A percentile compares a stretch with the other conserved stretches of the same genome.
Evolutionary conservation across 2,113 vertebrate species (phyloP).

Genomic region (Anoura caudifer): DNA sequence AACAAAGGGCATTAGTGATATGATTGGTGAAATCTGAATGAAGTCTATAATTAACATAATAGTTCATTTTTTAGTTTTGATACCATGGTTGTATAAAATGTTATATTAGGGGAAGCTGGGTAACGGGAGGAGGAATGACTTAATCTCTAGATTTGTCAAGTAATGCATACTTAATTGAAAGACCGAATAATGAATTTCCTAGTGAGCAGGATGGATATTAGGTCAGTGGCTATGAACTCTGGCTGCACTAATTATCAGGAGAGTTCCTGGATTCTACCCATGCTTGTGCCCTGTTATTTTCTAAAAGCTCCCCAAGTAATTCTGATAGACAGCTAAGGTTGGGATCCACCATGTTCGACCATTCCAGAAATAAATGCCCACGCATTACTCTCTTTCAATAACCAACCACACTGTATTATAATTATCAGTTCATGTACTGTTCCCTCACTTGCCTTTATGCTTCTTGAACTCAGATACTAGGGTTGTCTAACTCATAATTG

Average conservation of each 20-base stretch:
- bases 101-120: not conserved
- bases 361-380: not conserved
- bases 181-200: not conserved
- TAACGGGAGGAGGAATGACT: not conserved
- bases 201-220: not conserved
- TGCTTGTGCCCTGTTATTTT: not conserved
- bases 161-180: slow-evolving; percentile 2
- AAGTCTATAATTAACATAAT: not conserved
- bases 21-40: not conserved
- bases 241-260: not conserved
- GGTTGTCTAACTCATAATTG: not conserved
- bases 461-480: not conserved
- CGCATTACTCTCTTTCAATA: not conserved
- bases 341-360: not conserved
- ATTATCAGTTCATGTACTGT: not conserved
- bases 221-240: not conserved
- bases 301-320: not conserved
- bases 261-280: not conserved
- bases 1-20: not conserved
- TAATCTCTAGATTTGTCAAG: slow-evolving; percentile 21
- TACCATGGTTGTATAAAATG: not conserved
- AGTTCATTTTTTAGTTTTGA: not conserved
- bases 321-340: not conserved
- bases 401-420: not conserved
- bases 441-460: not conserved